Percentiles rank a stretch among this genome's conserved stretches.
phyloP scores from a whole-genome alignment of 2,797 vertebrate species.

The Sebastes jordani region DNA sequence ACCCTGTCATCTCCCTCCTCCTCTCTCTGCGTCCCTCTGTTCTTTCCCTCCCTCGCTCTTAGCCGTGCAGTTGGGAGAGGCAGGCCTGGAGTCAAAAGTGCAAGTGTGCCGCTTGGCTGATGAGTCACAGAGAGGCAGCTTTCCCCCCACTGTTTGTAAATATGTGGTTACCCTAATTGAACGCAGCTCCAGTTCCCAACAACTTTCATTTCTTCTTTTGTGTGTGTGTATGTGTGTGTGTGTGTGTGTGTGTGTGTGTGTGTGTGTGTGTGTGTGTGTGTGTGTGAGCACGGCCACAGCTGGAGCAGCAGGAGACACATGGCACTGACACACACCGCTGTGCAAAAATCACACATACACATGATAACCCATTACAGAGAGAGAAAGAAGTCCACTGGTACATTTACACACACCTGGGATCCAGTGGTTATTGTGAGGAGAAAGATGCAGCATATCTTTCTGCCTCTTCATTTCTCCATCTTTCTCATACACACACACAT shows the following conservation, averaged over 20 bases:
- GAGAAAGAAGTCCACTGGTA: constrained; percentile 12
- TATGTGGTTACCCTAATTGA: constrained; percentile 83
- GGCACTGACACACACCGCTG: constrained; percentile 31
- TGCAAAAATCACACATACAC: constrained; percentile 28
- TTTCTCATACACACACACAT: constrained; percentile 10
- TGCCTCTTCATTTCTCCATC: neutral
- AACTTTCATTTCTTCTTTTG: constrained; percentile 73
- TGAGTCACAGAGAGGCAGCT: constrained; percentile 77
- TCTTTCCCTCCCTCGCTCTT: constrained; percentile 40
- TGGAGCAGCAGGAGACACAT: constrained; percentile 50
- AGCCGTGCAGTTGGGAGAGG: constrained; percentile 55
- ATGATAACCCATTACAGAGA: constrained; percentile 14
- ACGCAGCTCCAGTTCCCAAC: constrained; percentile 76
- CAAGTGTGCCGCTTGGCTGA: constrained; percentile 77
- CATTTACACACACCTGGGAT: constrained; percentile 7
- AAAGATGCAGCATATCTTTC: constrained; percentile 22
- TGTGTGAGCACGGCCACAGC: constrained; percentile 43
- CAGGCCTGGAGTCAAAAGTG: constrained; percentile 78
- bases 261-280: neutral
- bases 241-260: neutral
- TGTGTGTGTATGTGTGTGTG: neutral
- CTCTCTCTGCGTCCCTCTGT: constrained; percentile 40
- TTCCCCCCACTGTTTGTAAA: constrained; percentile 80
- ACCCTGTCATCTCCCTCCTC: constrained; percentile 64
- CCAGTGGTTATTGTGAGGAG: constrained; percentile 13